Percentiles rank a stretch among this genome's conserved stretches.
Evolutionary conservation across 2,888 invertebrate genomes (phyloP).

Genomic region (Trypoxylon attenuatum): DNA sequence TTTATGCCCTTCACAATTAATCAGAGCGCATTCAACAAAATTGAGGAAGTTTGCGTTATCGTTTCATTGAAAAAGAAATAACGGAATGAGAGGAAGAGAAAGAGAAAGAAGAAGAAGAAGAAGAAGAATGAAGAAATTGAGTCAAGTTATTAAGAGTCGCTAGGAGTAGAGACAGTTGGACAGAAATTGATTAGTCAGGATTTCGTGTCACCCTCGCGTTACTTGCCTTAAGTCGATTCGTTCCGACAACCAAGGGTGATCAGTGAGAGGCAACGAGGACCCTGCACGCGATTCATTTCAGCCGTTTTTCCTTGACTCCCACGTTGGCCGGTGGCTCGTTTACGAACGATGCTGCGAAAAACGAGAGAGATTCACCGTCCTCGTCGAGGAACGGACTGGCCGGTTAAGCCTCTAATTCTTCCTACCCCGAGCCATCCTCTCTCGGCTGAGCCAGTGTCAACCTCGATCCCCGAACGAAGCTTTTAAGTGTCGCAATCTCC

Average conservation of each 20-base stretch:
- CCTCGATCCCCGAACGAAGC: conserved; percentile 4
- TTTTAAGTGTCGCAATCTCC: conserved; percentile 7
- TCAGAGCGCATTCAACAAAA: no score
- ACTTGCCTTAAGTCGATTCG: no score
- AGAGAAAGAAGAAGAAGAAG: no score
- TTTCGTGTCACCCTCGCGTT: no score
- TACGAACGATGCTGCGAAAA: conserved; percentile 21
- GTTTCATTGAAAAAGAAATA: no score
- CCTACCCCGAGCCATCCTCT: conserved; percentile 4
- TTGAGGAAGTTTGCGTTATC: no score
- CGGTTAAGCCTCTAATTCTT: conserved; percentile 22
- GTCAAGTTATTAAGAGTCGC: no score
- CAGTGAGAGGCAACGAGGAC: conserved; percentile 12
- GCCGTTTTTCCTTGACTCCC: conserved; percentile 8
- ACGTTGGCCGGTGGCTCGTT: conserved; percentile 4
- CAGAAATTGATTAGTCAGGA: no score
- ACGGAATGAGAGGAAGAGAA: no score
- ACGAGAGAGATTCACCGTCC: conserved; percentile 12
- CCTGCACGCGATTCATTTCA: conserved; percentile 18
- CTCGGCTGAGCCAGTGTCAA: background rate
- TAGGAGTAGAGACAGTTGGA: no score
- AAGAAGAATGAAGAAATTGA: no score
- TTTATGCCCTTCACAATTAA: no score
- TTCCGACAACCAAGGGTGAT: conserved; percentile 7
- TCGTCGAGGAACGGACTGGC: conserved; percentile 15